Evolutionary conservation across 2,113 vertebrate genomes (phyloP).

Genomic region (Acrocephalus kingi): DNA sequence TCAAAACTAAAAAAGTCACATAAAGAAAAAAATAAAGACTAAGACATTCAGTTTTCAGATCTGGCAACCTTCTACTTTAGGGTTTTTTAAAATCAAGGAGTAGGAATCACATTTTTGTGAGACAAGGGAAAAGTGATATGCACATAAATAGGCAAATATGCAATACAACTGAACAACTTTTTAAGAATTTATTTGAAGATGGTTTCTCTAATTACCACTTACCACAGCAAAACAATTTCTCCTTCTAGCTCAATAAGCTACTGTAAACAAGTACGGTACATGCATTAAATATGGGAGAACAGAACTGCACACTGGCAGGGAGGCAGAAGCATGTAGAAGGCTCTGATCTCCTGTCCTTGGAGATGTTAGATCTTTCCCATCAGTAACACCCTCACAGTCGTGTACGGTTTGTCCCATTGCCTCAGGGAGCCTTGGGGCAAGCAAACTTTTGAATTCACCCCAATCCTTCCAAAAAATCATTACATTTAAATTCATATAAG

Average conservation of each 20-base stretch:
- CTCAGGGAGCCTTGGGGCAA: not conserved
- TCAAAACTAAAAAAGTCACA: not conserved
- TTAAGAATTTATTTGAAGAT: slow-evolving; percentile 25
- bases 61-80: not conserved
- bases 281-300: not conserved
- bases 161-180: not conserved
- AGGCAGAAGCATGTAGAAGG: not conserved
- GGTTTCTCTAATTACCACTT: slow-evolving; percentile 8
- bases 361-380: not conserved
- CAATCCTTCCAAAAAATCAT: not conserved
- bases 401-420: not conserved
- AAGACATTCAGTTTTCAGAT: not conserved
- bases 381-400: not conserved
- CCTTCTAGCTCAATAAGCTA: not conserved
- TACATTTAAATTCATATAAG: not conserved
- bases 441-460: not conserved
- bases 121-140: slow-evolving; percentile 11
- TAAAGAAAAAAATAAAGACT: not conserved
- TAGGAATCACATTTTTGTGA: not conserved
- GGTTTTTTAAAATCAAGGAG: not conserved
- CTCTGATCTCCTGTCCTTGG: not conserved
- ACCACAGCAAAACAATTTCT: slow-evolving; percentile 22
- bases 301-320: not conserved
- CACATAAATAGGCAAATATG: not conserved
- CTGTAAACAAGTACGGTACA: not conserved